These are phyloP conservation scores for Gambusia yucatana DNA, from an alignment of 2,797 vertebrate species.

Conservation along the genomic window DNA sequence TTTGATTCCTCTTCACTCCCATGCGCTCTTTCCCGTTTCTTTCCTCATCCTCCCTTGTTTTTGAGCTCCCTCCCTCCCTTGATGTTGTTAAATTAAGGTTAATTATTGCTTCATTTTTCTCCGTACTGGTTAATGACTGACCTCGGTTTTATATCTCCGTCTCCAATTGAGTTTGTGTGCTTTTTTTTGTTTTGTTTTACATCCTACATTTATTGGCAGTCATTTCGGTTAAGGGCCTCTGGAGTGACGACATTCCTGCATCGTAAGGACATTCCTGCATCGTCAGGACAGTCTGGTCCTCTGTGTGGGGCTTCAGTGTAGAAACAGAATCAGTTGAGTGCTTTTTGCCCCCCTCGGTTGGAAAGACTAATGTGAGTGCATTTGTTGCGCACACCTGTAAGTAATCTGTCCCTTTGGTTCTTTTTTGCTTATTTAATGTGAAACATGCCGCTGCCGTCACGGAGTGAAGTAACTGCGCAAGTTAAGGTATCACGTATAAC, in stretches of 20 bases:
- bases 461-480: neutral
- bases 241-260: constrained; percentile 27
- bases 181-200: constrained; percentile 9
- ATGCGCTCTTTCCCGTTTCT: neutral
- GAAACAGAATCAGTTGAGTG: neutral
- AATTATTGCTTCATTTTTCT: constrained; percentile 43
- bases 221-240: constrained; percentile 20
- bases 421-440: constrained; percentile 1
- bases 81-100: constrained; percentile 34
- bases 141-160: constrained; percentile 1
- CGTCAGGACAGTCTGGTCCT: constrained; percentile 14
- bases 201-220: constrained; percentile 13
- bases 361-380: constrained; percentile 5
- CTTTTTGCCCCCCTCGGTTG: neutral
- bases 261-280: constrained; percentile 27
- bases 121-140: constrained; percentile 24
- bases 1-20: constrained; percentile 5
- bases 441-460: constrained; percentile 5
- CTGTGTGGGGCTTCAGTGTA: neutral
- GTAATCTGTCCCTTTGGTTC: constrained; percentile 6
- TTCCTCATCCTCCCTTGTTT: constrained; percentile 1
- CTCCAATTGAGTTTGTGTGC: neutral
- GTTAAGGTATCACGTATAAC: neutral
- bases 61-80: constrained; percentile 9
- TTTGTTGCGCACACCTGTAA: constrained; percentile 29